A percentile compares a stretch with the other conserved stretches of the same genome.
Conservation (phyloP, 2,888 invertebrate species). For the Boloria selene region DNA sequence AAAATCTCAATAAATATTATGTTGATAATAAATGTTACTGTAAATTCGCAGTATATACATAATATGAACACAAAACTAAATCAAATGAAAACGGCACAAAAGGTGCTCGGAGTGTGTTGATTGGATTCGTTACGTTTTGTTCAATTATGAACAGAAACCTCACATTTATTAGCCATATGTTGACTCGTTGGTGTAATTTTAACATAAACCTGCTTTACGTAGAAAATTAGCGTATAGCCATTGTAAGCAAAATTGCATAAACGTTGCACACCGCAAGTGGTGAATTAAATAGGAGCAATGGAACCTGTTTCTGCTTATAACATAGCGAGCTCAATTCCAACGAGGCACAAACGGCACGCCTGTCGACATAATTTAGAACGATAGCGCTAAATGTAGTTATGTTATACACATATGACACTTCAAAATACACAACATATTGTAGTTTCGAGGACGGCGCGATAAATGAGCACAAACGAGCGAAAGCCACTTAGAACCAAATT, state of each 20-base stretch:
- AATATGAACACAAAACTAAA: neutral
- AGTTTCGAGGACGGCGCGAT: slow-evolving; percentile 59
- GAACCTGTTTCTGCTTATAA: slow-evolving; percentile 72
- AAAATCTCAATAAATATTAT: neutral
- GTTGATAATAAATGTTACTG: neutral
- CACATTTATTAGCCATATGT: slow-evolving; percentile 48
- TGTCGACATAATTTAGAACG: slow-evolving; percentile 74
- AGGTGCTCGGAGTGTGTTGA: slow-evolving; percentile 16
- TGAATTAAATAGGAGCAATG: slow-evolving; percentile 75
- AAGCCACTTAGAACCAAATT: slow-evolving; percentile 80
- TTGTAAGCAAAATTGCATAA: slow-evolving; percentile 76
- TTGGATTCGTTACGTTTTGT: slow-evolving; percentile 33
- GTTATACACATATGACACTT: slow-evolving; percentile 67
- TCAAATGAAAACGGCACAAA: slow-evolving; percentile 27
- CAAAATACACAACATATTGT: slow-evolving; percentile 67
- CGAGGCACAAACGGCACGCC: slow-evolving; percentile 66
- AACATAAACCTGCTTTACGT: slow-evolving; percentile 51
- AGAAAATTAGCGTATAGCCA: slow-evolving; percentile 58
- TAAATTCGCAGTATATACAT: slow-evolving; percentile 20
- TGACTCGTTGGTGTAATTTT: slow-evolving; percentile 47
- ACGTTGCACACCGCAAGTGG: slow-evolving; percentile 69
- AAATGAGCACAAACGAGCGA: slow-evolving; percentile 77
- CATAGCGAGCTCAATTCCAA: slow-evolving; percentile 61
- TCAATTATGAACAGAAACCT: slow-evolving; percentile 37
- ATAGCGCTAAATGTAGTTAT: slow-evolving; percentile 72